These are phyloP conservation scores for Drosophila oshimai DNA, from an alignment of 1,140 invertebrate genomes.

Conservation along the genomic window DNA sequence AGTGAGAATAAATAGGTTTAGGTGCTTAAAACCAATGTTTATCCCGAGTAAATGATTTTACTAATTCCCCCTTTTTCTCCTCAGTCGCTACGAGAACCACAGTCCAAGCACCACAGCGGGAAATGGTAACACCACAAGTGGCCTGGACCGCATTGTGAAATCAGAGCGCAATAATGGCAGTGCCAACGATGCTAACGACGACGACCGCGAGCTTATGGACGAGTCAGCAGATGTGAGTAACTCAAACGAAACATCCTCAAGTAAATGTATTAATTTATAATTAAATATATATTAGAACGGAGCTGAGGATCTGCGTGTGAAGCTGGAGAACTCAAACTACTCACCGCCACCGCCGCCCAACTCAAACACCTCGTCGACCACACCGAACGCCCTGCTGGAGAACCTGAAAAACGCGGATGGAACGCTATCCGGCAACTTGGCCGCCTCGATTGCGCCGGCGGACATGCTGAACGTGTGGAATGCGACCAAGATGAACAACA, in stretches of 20 bases:
- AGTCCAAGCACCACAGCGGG: constrained; percentile 82
- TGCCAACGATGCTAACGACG: constrained; percentile 79
- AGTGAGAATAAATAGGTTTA: no score
- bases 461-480: constrained; percentile 83
- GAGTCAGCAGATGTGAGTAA: constrained; percentile 78
- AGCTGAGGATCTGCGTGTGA: constrained; percentile 85
- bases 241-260: no score
- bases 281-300: constrained; percentile 52
- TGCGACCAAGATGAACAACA: constrained; percentile 82
- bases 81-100: constrained; percentile 82
- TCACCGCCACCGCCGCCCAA: constrained; percentile 82
- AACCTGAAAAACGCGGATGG: constrained; percentile 84
- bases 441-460: constrained; percentile 78
- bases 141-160: constrained; percentile 76
- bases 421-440: constrained; percentile 71
- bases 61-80: not conserved
- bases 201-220: constrained; percentile 76
- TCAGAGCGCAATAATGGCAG: constrained; percentile 82
- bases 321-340: constrained; percentile 84
- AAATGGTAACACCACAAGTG: constrained; percentile 69
- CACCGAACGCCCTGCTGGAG: constrained; percentile 83
- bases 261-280: no score
- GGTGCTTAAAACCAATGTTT: no score
- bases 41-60: not conserved
- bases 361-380: constrained; percentile 84